These are phyloP conservation scores for Paguma larvata DNA, from an alignment of 2,797 vertebrate species.

Conservation along the genomic window DNA sequence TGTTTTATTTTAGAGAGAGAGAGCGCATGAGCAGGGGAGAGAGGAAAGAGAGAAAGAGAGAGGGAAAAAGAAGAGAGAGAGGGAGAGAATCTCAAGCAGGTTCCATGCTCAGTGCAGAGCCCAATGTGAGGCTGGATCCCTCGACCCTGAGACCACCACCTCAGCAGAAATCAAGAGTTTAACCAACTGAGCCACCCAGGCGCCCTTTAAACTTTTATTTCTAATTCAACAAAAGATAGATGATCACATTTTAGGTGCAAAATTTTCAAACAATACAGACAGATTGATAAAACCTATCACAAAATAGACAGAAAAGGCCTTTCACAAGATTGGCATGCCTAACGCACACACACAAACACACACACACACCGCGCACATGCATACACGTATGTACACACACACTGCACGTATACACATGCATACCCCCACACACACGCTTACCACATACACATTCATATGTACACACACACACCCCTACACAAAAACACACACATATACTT, in stretches of 20 bases:
- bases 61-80: no score
- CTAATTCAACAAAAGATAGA: conserved; percentile 47
- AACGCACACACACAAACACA: background rate
- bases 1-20: no score
- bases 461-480: no score
- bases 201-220: conserved; percentile 4
- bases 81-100: no score
- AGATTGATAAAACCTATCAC: conserved; percentile 33
- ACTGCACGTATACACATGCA: background rate
- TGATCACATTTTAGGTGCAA: background rate
- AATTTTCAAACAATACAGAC: conserved; percentile 25
- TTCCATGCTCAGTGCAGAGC: no score
- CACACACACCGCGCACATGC: background rate
- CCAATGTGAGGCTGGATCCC: no score
- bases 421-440: no score
- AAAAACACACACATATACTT: background rate
- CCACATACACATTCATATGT: background rate
- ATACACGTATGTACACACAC: background rate
- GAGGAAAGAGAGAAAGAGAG: no score
- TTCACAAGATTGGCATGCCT: background rate
- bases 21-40: no score
- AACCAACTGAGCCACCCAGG: no score
- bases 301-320: conserved; percentile 33
- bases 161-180: no score
- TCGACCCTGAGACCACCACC: no score